Evolutionary conservation across 2,113 vertebrate species (phyloP), one percentile per base, ranked within the genome.

Genomic region (Stigmatopora nigra): DNA sequence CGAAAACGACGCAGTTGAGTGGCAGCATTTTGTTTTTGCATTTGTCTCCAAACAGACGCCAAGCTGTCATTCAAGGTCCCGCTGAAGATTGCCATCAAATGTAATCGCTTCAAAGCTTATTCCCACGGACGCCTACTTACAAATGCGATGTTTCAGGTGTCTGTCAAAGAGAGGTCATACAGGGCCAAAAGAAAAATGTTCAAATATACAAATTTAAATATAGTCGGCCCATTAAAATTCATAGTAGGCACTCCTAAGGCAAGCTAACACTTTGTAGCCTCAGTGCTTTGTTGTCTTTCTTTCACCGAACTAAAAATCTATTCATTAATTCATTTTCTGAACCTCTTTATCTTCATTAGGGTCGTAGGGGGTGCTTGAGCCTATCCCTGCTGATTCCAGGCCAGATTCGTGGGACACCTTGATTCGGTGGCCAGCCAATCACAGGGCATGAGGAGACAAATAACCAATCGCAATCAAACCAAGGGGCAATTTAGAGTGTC

Each of bases 31-130:
- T 90, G 87, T 14, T 88, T 88, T 88, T 85, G 80, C 78, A 80
- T 86, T 82, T 84, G 85, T 89, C 84, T 90, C 83, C 84, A 89
- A 91, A 87, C 84, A 90, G 90, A 91, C 87, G 86, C 88, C 84
- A 83, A 80, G 89, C 87, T 90, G 89, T 91, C 89, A 89, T 88
- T 89, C 84, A 85, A 87, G 87, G 86, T 89, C 88, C 83, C 88
- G 85, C 77, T 88, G 89, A 91, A 90, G 78, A 88, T 84, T 83
- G 86, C 82, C 86, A 89, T 91, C 88, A 89, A 87, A 89, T 86
- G 79, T 83, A 86, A 88, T 91, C 84, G 82, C 88, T 89, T 89
- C 84, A 87, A 89, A 89, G 82, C 80, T 82, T 88, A 87, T 91
- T 90, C 89, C 89, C 88, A 86, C 82, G 84, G 88, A 90, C 77